Base-by-base conservation (phyloP, 2,113 vertebrate genomes). In the Aegypius monachus region DNA sequence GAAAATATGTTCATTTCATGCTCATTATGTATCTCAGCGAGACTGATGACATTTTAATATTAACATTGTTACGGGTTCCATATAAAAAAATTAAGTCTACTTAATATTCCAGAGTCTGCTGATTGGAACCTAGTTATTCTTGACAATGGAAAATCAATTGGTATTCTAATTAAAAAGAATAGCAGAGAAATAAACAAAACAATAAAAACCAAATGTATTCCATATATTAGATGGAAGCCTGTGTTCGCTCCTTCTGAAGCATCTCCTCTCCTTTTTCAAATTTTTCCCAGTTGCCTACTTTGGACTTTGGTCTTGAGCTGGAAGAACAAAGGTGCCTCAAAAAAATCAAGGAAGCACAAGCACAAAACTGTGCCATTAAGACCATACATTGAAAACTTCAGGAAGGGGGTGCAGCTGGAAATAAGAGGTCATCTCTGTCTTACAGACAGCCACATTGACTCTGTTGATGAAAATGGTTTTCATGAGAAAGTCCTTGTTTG, bases 31-130 rank as follows among this genome's bases (percentile, higher is more conserved):
- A 88, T 96, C 94, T 96, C 87, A 25, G 66, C 0, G 6, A 97
- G 91, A 94, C 92, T 88, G 96, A 97, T 97, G 96, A 95, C 70
- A 89, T 97, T 98, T 97, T 96, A 96, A 97, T 96, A 93, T 92
- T 95, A 96, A 97, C 80, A 75, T 79, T 94, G 92, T 96, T 97
- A 94, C 67, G 92, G 75, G 55, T 53, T 81, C 58, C 25, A 83
- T 70, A 73, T 86, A 85, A 92, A 90, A 95, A 96, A 95, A 95
- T 66, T 68, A 96, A 97, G 67, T 82, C 94, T 94, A 12, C 63
- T 97, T 94, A 87, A 93, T 93, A 96, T 94, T 95, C 91, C 86
- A 93, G 85, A 72, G 93, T 90, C 79, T 68, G 55, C n/a, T 94
- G 95, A 97, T 93, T 93, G 68, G 93, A 95, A 95, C 16, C 2